phyloP scores from a whole-genome alignment of 2,888 invertebrate genomes.

The Volucella zonaria region DNA sequence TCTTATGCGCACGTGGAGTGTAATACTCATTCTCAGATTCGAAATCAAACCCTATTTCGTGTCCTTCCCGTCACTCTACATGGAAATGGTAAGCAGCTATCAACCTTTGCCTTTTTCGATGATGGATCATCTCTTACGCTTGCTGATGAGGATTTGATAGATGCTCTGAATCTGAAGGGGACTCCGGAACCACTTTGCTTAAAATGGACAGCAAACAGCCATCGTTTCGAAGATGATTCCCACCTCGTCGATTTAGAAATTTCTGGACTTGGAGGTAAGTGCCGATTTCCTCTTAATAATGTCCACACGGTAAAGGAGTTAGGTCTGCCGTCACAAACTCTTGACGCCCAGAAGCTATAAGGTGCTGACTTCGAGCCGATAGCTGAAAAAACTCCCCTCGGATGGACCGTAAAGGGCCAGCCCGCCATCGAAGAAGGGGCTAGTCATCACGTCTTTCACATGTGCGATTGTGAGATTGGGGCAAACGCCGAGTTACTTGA shows the following conservation, averaged over 20 bases:
- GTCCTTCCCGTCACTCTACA: slow-evolving; percentile 56
- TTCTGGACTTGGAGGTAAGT: slow-evolving; percentile 27
- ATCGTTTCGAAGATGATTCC: slow-evolving; percentile 52
- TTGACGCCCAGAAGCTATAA: no score
- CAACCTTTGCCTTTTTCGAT: slow-evolving; percentile 66
- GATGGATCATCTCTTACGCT: slow-evolving; percentile 52
- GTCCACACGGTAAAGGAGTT: background rate
- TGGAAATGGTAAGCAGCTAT: slow-evolving; percentile 29
- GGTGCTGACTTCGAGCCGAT: slow-evolving; percentile 23
- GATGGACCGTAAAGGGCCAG: background rate
- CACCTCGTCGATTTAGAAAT: slow-evolving; percentile 41
- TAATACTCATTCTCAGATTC: background rate
- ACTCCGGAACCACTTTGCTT: slow-evolving; percentile 52
- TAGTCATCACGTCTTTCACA: slow-evolving; percentile 34
- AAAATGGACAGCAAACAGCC: slow-evolving; percentile 54
- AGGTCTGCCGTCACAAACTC: background rate
- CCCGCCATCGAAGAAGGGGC: slow-evolving; percentile 4
- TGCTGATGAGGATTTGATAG: slow-evolving; percentile 52
- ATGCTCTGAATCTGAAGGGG: slow-evolving; percentile 39
- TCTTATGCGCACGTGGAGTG: background rate
- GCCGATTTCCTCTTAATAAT: slow-evolving; percentile 5
- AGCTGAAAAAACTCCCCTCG: no score
- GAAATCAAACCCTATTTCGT: slow-evolving; percentile 41
- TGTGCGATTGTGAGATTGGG: slow-evolving; percentile 36
- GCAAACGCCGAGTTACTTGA: slow-evolving; percentile 27